A percentile compares a stretch with the other conserved stretches of the same genome.
These are phyloP conservation scores for Rhinolophus sinicus DNA, from an alignment of 2,113 vertebrate genomes.

Conservation along the genomic window DNA sequence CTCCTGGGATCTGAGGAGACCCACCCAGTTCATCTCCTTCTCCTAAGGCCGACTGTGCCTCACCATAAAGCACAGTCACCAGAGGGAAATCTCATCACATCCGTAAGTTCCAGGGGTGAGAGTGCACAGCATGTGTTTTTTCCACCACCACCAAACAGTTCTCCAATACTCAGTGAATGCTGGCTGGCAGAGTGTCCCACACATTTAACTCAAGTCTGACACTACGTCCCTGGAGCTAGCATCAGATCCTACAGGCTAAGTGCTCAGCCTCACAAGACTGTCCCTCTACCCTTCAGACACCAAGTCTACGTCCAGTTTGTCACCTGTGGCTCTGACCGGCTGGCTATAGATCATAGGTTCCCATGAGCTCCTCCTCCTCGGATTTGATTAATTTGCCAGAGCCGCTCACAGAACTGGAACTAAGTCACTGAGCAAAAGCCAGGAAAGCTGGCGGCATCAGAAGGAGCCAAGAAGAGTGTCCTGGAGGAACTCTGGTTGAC, in stretches of 20 bases:
- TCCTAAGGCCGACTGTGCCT: not conserved
- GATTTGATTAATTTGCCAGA: not conserved
- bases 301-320: not conserved
- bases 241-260: not conserved
- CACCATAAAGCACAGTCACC: not conserved
- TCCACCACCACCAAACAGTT: not conserved
- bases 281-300: not conserved
- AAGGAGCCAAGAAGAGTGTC: not conserved
- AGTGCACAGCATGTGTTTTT: not conserved
- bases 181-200: accelerated
- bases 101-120: not conserved
- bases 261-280: not conserved
- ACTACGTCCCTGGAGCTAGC: not conserved
- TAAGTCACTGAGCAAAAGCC: not conserved
- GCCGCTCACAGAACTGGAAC: not conserved
- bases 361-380: not conserved
- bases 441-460: not conserved
- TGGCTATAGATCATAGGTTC: not conserved
- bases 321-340: not conserved
- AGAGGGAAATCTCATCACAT: not conserved
- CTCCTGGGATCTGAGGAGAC: not conserved
- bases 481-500: not conserved
- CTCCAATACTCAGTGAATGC: not conserved
- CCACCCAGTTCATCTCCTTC: not conserved
- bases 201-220: not conserved